Evolutionary conservation across 2,113 vertebrate species (phyloP).

Genomic region (Rafetus swinhoei): DNA sequence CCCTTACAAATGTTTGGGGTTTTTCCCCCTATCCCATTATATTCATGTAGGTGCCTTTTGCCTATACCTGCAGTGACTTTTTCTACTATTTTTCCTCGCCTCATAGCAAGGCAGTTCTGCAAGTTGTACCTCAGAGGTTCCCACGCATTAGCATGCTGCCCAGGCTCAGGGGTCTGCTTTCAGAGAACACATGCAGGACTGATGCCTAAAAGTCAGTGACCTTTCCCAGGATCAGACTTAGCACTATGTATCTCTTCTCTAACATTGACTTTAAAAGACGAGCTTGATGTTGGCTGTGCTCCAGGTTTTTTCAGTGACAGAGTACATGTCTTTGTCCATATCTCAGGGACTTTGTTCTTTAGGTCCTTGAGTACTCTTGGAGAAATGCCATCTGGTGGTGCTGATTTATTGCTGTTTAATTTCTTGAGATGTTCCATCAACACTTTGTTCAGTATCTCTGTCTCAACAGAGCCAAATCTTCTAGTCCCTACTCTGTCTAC

Average conservation of each 20-base stretch:
- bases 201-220: background rate
- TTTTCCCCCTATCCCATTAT: background rate
- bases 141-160: background rate
- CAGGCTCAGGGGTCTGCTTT: background rate
- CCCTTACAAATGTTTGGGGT: background rate
- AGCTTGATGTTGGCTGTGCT: background rate
- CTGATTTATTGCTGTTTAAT: background rate
- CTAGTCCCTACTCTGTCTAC: background rate
- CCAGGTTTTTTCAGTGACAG: background rate
- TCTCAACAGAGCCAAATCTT: background rate
- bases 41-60: fast-evolving
- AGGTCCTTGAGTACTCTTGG: background rate
- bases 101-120: background rate
- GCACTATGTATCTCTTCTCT: background rate
- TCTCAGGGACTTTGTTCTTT: background rate
- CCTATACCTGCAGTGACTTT: background rate
- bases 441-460: background rate
- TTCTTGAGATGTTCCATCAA: background rate
- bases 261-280: background rate
- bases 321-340: background rate
- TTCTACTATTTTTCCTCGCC: background rate
- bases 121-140: background rate
- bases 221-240: background rate
- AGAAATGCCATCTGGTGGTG: background rate
- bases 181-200: background rate